Evolutionary conservation across 2,797 vertebrate species (phyloP).

Genomic region (Apodemus agrarius): DNA sequence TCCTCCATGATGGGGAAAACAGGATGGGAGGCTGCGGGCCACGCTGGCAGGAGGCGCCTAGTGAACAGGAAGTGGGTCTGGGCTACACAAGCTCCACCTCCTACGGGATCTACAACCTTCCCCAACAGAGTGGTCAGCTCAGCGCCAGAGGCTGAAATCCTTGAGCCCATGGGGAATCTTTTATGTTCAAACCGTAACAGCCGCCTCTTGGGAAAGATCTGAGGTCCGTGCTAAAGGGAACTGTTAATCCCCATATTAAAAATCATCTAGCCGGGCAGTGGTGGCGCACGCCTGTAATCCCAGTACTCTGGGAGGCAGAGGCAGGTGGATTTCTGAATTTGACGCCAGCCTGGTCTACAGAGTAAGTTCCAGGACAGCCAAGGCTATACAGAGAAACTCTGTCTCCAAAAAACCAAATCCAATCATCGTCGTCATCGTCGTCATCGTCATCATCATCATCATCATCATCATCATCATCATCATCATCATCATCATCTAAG

Average conservation of each 20-base stretch:
- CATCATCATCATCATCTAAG: too few species aligned
- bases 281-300: too few species aligned
- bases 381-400: too few species aligned
- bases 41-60: not conserved
- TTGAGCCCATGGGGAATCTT: not conserved
- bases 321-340: too few species aligned
- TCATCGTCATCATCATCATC: too few species aligned
- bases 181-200: not conserved
- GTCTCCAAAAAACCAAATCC: too few species aligned
- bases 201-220: not conserved
- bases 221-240: not conserved
- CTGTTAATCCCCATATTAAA: not conserved
- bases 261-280: not conserved
- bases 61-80: not conserved
- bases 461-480: too few species aligned
- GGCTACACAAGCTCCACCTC: not conserved
- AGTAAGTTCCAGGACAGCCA: too few species aligned
- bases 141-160: not conserved
- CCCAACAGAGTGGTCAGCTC: too few species aligned
- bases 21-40: not conserved
- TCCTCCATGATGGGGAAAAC: not conserved
- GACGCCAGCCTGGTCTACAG: too few species aligned
- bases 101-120: not conserved
- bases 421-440: too few species aligned
- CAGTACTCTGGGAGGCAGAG: too few species aligned